Evolutionary conservation across 2,113 vertebrate genomes (phyloP).

Genomic region (Capreolus pygargus): DNA sequence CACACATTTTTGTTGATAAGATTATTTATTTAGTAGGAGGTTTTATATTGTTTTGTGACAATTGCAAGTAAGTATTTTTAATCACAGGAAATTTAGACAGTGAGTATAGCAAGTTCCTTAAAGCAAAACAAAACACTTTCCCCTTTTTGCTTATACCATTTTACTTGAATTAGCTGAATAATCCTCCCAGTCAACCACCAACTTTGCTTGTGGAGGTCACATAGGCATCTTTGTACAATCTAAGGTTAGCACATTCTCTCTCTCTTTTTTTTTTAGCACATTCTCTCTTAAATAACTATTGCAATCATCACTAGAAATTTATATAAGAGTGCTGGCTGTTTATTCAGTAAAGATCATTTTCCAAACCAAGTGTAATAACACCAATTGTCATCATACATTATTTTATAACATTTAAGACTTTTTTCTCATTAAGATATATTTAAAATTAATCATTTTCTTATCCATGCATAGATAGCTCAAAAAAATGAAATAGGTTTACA

Average conservation of each 20-base stretch:
- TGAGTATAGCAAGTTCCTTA: background rate
- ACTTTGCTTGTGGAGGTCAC: background rate
- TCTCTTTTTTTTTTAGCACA: background rate
- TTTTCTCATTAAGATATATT: background rate
- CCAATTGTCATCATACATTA: background rate
- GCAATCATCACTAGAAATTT: background rate
- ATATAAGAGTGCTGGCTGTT: background rate
- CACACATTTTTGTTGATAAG: background rate
- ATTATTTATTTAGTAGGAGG: background rate
- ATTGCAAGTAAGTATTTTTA: background rate
- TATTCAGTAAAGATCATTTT: background rate
- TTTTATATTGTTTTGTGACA: slow-evolving; percentile 5
- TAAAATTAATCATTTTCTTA: slow-evolving; percentile 22
- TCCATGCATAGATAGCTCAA: background rate
- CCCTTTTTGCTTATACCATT: background rate
- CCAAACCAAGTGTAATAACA: background rate
- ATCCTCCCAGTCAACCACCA: background rate
- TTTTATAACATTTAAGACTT: background rate
- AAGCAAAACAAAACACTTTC: background rate
- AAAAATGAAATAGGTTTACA: slow-evolving; percentile 24
- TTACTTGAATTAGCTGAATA: slow-evolving; percentile 1
- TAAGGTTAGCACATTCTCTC: background rate
- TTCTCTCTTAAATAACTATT: background rate
- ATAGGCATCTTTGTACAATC: background rate
- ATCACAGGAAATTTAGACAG: background rate